Percentiles rank a stretch among this genome's conserved stretches.
Conservation (phyloP, 92 coral and sea anemone species). For the Desmophyllum pertusum region DNA sequence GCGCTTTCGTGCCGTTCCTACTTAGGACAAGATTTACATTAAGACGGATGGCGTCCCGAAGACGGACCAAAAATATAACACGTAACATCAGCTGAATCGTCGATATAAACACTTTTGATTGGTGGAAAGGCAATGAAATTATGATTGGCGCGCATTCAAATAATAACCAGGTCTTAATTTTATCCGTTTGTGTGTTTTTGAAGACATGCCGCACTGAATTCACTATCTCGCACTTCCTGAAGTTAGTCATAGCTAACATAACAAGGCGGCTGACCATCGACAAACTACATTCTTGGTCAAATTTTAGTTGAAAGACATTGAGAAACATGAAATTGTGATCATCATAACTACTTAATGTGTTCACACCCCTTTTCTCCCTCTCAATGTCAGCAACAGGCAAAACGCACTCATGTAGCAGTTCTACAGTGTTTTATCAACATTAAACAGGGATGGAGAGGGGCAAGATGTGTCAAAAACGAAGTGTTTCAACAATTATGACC, state of each 20-base stretch:
- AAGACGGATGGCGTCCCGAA: slow-evolving; percentile 7
- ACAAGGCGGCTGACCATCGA: neutral
- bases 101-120: neutral
- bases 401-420: too few species aligned
- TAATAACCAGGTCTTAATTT: neutral
- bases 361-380: too few species aligned
- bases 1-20: neutral
- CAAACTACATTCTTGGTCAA: neutral
- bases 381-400: too few species aligned
- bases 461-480: too few species aligned
- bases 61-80: neutral
- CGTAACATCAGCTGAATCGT: neutral
- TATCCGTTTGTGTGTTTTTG: slow-evolving; percentile 20
- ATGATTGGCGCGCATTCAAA: neutral
- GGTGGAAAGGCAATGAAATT: neutral
- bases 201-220: neutral
- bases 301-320: too few species aligned
- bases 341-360: too few species aligned
- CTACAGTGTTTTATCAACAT: too few species aligned
- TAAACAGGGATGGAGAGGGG: too few species aligned
- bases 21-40: neutral
- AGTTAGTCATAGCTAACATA: neutral
- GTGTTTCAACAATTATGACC: too few species aligned
- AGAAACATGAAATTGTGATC: too few species aligned
- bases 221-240: neutral